phyloP scores from a whole-genome alignment of 2,113 vertebrate genomes.

The Rafetus swinhoei region DNA sequence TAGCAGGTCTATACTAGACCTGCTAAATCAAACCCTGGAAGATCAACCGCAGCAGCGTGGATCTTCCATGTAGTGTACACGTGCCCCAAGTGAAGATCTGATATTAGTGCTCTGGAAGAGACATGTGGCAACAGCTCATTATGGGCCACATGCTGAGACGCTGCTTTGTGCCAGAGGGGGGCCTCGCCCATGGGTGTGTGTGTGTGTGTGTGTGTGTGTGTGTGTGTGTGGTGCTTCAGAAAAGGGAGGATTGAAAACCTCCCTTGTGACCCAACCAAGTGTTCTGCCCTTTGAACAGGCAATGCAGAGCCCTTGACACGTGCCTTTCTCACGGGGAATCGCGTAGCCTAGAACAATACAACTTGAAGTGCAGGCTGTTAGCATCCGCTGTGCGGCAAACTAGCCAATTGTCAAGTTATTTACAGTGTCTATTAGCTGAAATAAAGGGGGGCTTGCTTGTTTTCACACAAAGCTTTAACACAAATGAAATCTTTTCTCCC shows the following conservation, averaged over 20 bases:
- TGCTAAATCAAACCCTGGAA: too few species aligned
- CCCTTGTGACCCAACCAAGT: neutral
- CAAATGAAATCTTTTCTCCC: neutral
- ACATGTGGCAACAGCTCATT: neutral
- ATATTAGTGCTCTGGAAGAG: neutral
- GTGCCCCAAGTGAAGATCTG: neutral
- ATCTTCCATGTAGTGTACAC: too few species aligned
- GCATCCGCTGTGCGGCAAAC: neutral
- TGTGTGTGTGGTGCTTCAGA: neutral
- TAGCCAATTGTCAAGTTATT: neutral
- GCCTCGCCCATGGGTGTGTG: neutral
- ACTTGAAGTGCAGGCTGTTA: neutral
- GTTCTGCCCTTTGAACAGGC: neutral
- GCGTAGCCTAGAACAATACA: neutral
- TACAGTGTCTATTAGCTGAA: neutral
- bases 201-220: too few species aligned
- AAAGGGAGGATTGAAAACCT: neutral
- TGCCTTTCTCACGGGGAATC: neutral
- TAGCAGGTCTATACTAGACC: too few species aligned
- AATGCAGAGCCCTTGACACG: neutral
- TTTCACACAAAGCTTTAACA: accelerated
- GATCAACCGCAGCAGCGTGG: too few species aligned
- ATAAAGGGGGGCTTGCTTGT: neutral
- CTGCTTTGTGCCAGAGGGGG: neutral
- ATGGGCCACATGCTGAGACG: neutral